Conservation (phyloP, 1,140 invertebrate genomes). For the Lasioglossum albipes region DNA sequence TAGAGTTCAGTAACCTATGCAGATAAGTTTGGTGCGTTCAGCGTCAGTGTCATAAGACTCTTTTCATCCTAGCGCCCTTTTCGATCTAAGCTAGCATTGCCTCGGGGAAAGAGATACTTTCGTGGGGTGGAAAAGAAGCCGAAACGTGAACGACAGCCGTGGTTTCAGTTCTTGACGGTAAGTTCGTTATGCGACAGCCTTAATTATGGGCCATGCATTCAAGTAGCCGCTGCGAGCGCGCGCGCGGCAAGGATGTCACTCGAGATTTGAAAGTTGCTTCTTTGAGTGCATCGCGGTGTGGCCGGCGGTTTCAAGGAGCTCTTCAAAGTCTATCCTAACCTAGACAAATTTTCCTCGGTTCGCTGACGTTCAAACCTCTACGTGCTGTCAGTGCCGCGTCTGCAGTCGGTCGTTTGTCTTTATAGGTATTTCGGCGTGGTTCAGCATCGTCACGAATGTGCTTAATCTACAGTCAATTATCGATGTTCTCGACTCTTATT, state of each 20-base stretch:
- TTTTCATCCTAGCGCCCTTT: not conserved
- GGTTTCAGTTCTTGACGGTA: slow-evolving; percentile 20
- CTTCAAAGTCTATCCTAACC: slow-evolving; percentile 35
- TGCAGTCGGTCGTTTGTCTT: slow-evolving; percentile 1
- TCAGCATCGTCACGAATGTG: not conserved
- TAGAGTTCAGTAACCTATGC: too few species aligned
- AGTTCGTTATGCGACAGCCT: slow-evolving; percentile 30
- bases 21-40: too few species aligned
- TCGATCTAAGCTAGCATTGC: not conserved
- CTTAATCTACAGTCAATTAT: slow-evolving; percentile 24
- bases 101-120: not conserved
- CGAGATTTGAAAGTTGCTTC: slow-evolving; percentile 38
- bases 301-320: not conserved
- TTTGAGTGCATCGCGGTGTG: slow-evolving; percentile 36
- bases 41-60: not conserved
- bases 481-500: not conserved
- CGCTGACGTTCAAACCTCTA: slow-evolving; percentile 31
- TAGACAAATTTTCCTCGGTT: slow-evolving; percentile 20
- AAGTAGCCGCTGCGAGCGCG: slow-evolving; percentile 6
- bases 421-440: not conserved
- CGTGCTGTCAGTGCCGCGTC: not conserved
- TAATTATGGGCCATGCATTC: slow-evolving; percentile 39
- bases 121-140: too few species aligned
- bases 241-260: slow-evolving; percentile 18
- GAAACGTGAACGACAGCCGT: not conserved